Evolutionary conservation across 2,797 vertebrate genomes (phyloP).

Genomic region (Perodicticus potto): DNA sequence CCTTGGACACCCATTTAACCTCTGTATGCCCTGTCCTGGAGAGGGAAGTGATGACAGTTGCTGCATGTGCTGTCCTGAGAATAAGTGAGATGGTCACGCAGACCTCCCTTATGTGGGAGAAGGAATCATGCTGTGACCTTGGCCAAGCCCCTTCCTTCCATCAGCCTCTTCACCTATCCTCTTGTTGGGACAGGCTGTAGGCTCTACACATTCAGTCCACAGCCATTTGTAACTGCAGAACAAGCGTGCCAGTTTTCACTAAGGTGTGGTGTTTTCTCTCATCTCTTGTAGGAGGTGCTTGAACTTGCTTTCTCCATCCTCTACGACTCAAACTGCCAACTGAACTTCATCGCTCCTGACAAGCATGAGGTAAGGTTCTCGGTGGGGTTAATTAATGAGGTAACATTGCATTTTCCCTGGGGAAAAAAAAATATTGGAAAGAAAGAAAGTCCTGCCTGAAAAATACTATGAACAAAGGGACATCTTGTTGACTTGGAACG

Average conservation of each 20-base stretch:
- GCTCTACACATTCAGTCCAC: fast-evolving
- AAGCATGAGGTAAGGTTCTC: conserved; percentile 95
- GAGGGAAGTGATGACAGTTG: neutral
- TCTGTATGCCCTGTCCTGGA: neutral
- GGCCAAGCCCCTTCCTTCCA: neutral
- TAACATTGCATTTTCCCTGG: neutral
- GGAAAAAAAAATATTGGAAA: neutral
- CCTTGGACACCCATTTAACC: neutral
- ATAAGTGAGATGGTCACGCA: neutral
- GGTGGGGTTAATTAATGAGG: neutral
- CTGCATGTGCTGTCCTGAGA: neutral
- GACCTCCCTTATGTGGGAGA: neutral
- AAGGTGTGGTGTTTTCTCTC: neutral
- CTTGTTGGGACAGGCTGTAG: fast-evolving
- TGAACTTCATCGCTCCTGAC: conserved; percentile 99
- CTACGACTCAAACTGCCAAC: conserved; percentile 97
- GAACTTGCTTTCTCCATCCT: conserved; percentile 99
- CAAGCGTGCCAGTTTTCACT: neutral
- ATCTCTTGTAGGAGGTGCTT: conserved; percentile 94
- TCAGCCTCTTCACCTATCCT: neutral
- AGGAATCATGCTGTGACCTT: neutral
- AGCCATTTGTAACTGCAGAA: neutral
- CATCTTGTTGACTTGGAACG: neutral
- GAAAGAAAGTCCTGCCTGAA: neutral
- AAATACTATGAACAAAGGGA: neutral